Conservation (phyloP, 1,140 invertebrate species). For the Cardiocondyla obscurior region DNA sequence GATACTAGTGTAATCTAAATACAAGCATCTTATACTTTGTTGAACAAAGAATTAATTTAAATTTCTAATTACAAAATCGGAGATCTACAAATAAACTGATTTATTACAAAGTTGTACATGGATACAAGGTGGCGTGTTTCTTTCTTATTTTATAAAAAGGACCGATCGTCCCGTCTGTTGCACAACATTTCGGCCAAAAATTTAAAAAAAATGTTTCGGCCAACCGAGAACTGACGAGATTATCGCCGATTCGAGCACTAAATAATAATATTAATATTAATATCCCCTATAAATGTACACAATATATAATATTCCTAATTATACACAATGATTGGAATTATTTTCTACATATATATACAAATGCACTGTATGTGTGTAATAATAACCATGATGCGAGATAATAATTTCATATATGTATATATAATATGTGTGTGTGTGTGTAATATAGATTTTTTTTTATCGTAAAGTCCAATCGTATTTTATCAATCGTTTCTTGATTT, state of each 20-base stretch:
- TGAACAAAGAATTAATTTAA: no score
- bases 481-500: not conserved
- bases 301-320: constrained; percentile 39
- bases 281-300: constrained; percentile 68
- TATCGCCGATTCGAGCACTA: constrained; percentile 18
- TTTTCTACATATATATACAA: constrained; percentile 34
- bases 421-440: constrained; percentile 57
- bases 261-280: constrained; percentile 66
- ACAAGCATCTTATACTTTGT: no score
- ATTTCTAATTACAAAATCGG: no score
- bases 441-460: constrained; percentile 36
- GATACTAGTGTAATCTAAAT: not conserved
- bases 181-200: constrained; percentile 27
- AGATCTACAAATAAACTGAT: constrained; percentile 70
- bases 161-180: constrained; percentile 41
- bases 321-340: constrained; percentile 32
- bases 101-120: constrained; percentile 71
- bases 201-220: not conserved
- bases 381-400: constrained; percentile 35
- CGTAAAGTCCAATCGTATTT: constrained; percentile 33
- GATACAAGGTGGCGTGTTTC: constrained; percentile 48
- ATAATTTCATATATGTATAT: constrained; percentile 68
- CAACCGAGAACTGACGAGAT: constrained; percentile 60
- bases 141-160: constrained; percentile 28
- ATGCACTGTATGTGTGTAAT: constrained; percentile 9